Conservation (phyloP, 2,797 vertebrate genomes). For the Hippoglossus hippoglossus region DNA sequence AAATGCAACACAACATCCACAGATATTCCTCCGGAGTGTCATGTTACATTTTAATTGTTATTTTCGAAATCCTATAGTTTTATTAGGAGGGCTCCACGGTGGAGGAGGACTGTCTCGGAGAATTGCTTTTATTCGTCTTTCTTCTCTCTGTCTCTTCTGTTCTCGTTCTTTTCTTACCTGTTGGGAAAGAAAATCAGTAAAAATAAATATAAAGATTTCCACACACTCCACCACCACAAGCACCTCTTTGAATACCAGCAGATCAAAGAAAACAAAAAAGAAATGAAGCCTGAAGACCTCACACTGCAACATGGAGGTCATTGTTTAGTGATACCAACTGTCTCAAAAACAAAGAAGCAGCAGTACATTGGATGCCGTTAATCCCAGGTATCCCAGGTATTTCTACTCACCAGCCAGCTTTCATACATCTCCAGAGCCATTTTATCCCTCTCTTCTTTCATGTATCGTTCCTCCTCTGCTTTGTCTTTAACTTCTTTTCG, state of each 20-base stretch:
- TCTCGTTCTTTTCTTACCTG: conserved; percentile 89
- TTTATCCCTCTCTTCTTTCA: conserved; percentile 89
- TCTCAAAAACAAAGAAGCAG: background rate
- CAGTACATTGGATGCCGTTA: background rate
- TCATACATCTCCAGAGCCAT: conserved; percentile 90
- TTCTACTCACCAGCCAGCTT: conserved; percentile 91
- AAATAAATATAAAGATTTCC: background rate
- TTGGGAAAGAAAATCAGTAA: conserved; percentile 15
- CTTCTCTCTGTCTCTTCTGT: conserved; percentile 83
- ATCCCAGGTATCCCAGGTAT: no score
- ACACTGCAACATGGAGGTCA: background rate
- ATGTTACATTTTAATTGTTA: conserved; percentile 57
- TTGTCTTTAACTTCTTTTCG: conserved; percentile 77
- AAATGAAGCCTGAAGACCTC: no score
- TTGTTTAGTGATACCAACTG: background rate
- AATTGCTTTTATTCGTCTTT: conserved; percentile 81
- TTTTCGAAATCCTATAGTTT: conserved; percentile 85
- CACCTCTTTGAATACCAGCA: background rate
- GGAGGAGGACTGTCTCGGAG: conserved; percentile 78
- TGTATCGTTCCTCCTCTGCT: conserved; percentile 82
- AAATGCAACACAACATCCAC: conserved; percentile 1
- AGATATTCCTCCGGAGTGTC: background rate
- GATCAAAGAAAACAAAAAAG: background rate
- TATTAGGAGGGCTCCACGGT: conserved; percentile 94
- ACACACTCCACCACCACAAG: background rate